Evolutionary conservation across 2,888 invertebrate genomes (phyloP).

Genomic region (Helobdella robusta): DNA sequence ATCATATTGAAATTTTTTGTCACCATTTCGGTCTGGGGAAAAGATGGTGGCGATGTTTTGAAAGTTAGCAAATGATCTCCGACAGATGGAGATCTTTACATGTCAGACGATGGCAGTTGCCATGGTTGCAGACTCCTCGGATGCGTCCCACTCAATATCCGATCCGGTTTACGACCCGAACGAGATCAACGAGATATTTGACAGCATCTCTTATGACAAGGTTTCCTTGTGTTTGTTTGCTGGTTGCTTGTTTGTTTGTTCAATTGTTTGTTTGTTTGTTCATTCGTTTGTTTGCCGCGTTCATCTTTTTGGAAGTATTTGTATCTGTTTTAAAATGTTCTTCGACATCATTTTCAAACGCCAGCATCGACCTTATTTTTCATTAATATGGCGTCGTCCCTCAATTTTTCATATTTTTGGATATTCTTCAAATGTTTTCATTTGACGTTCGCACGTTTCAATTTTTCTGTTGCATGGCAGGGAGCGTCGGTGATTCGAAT

Average conservation of each 20-base stretch:
- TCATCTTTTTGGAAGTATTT: too few relatives aligned
- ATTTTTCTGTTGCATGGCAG: conserved; percentile 24
- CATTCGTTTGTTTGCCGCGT: not conserved
- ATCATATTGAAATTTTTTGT: too few relatives aligned
- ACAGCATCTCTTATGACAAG: conserved; percentile 80
- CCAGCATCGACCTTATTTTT: not conserved
- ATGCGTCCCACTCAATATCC: conserved; percentile 81
- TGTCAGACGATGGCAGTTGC: conserved; percentile 52
- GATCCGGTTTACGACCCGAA: conserved; percentile 74
- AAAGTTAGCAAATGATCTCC: too few relatives aligned
- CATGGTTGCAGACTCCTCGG: conserved; percentile 64
- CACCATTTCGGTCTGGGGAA: too few relatives aligned
- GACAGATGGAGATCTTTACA: conserved; percentile 41
- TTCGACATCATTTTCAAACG: too few relatives aligned
- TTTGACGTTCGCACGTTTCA: not conserved
- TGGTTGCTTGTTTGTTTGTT: not conserved
- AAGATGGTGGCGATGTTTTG: too few relatives aligned
- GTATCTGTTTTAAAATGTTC: too few relatives aligned
- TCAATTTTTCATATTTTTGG: too few relatives aligned
- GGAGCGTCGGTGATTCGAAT: conserved; percentile 36
- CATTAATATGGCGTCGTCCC: too few relatives aligned
- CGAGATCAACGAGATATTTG: conserved; percentile 83
- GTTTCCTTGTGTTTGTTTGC: conserved; percentile 51
- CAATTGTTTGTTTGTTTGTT: not conserved
- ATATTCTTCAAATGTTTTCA: not conserved